A percentile compares a stretch with the other conserved stretches of the same genome.
Evolutionary conservation across 2,888 invertebrate genomes (phyloP).

Genomic region (Lordiphosa fenestrarum): DNA sequence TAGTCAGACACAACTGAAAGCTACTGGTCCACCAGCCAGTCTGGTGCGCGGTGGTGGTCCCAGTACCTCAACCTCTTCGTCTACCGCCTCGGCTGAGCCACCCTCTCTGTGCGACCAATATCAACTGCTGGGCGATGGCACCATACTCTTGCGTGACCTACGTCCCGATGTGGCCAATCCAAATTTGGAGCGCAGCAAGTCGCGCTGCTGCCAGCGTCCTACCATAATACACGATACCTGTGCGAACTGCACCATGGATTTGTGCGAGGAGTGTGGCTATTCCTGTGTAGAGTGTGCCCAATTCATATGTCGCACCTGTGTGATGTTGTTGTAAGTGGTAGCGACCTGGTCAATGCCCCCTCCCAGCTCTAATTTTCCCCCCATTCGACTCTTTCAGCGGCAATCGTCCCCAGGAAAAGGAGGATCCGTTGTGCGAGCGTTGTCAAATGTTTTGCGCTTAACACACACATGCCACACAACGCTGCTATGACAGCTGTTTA

Average conservation of each 20-base stretch:
- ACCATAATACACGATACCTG: constrained; percentile 59
- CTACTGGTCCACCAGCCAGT: background rate
- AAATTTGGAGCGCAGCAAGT: constrained; percentile 36
- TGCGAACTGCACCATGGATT: constrained; percentile 55
- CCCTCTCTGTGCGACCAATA: constrained; percentile 47
- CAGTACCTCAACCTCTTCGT: background rate
- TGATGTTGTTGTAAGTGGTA: constrained; percentile 70
- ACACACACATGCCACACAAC: background rate
- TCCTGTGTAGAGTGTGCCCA: constrained; percentile 66
- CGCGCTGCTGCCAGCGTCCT: constrained; percentile 57
- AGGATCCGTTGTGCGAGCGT: constrained; percentile 64
- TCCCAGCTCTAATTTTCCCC: background rate
- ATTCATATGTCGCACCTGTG: constrained; percentile 70
- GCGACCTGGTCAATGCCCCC: background rate
- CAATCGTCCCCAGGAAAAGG: constrained; percentile 46
- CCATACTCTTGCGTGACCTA: constrained; percentile 52
- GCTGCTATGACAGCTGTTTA: background rate
- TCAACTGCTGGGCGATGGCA: constrained; percentile 61
- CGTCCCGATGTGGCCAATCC: constrained; percentile 47
- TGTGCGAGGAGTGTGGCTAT: constrained; percentile 74
- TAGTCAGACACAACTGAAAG: background rate
- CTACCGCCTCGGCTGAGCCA: background rate
- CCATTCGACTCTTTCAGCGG: constrained; percentile 47
- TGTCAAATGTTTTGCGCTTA: constrained; percentile 56
- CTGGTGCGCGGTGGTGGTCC: background rate